Base-by-base conservation (phyloP, 2,888 invertebrate species). In the Coleophora deauratella region DNA sequence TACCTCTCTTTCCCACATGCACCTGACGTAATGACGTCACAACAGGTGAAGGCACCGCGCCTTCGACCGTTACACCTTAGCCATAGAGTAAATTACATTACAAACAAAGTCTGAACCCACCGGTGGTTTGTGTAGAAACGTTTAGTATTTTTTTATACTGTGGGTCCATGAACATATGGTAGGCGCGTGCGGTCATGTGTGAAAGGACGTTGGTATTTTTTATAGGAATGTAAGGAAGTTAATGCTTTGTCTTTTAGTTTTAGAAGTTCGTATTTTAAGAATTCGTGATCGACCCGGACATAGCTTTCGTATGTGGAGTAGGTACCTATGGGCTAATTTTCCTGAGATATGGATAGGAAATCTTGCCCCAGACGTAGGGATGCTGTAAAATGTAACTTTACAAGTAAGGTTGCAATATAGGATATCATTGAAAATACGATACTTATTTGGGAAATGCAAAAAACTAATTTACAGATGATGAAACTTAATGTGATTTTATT, bases 11-110 rank as follows among this genome's bases (percentile, higher is more conserved):
- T 21, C 21, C 6, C 21, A 21, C 45, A 38, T 41, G 44, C 66
- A 71, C 71, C 74, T 73, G 73, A 70, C 60, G 44, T 21, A 41
- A 15, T 57, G 55, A 65, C 63, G 60, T 62, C 63, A 66, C 47
- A 57, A 64, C 74, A 71, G 72, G 74, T 71, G 74, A 33, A 3
- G 0, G 2, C 47, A 52, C 21, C 3, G 3, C 21, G 21, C 21
- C 6, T 3, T 21, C 6, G 21, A 64, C 75, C 65, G 71, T 69
- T 66, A 58, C 37, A 32, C 27, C 32, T 6, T 8, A 13, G 14
- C n/a, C 35, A 35, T 3, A n/a, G 8, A 43, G 40, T 62, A 62
- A 57, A 72, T 69, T 30, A 33, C 58, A 55, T 33, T 14, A 27
- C 35, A 34, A 11, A n/a, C 38, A 31, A 3, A 31, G n/a, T 31